Evolutionary conservation across 2,888 invertebrate genomes (phyloP), one percentile per base, ranked within the genome.

Genomic region (Lutraria lutraria): DNA sequence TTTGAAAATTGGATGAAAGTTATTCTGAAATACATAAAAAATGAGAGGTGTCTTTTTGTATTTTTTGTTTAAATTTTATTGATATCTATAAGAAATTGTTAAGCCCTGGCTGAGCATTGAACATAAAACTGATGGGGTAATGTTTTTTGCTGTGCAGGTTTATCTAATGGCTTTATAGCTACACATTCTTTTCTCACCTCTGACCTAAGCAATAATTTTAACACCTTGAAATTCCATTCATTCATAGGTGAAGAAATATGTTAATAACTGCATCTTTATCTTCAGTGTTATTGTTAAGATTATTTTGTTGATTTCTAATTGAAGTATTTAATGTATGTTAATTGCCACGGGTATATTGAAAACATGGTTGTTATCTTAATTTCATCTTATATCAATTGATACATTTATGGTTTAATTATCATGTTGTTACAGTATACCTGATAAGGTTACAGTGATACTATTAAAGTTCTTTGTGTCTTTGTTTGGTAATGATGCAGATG

Each of bases 391-490:
- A 25, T 68, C 63, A 68, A 25, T 68, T 68, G 63, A 68, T 68
- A 25, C 63, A 25, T 68, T 68, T 68, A 68, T 68, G 63, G 63
- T 68, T 68, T 68, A 68, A 68, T 25, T 68, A 13, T 68, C 25
- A 25, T 68, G 63, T 68, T 68, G 63, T 25, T 68, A 68, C n/a
- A 21, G 19, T 63, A 16, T 63, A 25, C 63, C n/a, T 68, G 63
- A 68, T 68, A 68, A 68, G 63, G 63, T 68, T 68, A 68, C 12
- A 1, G n/a, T 31, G 56, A 25, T 68, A 25, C 63, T 60, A 25
- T 43, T 16, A n/a, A 34, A 25, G 29, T 16, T 85, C 85, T 85
- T 85, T 85, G 85, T 85, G 85, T 79, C 85, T 79, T 85, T 76
- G 85, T 85, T 53, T n/a, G 10, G 85, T 68, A 68, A 25, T 79